These are phyloP conservation scores for Ephialtes manifestator DNA, from an alignment of 2,888 invertebrate species.

Conservation along the genomic window DNA sequence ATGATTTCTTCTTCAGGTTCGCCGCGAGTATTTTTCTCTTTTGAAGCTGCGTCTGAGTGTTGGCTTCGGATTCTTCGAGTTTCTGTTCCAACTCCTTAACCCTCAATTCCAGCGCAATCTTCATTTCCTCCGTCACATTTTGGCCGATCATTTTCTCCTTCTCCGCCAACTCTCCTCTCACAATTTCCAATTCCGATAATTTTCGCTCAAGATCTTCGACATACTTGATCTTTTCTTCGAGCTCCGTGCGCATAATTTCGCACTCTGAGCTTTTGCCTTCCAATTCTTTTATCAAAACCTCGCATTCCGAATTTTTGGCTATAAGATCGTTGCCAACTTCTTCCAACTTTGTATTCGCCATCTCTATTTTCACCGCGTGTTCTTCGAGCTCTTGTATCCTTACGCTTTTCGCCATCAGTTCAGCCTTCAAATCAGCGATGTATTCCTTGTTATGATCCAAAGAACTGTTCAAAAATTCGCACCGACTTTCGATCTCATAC, in stretches of 20 bases:
- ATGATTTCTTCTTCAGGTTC: conserved; percentile 91
- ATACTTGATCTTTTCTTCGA: conserved; percentile 86
- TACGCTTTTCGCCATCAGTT: conserved; percentile 85
- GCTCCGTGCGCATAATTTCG: conserved; percentile 84
- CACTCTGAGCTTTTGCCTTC: conserved; percentile 83
- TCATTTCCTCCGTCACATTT: conserved; percentile 80
- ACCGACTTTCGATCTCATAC: conserved; percentile 69
- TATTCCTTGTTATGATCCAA: conserved; percentile 75
- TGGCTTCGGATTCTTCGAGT: conserved; percentile 87
- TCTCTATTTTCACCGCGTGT: conserved; percentile 85
- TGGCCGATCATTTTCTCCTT: conserved; percentile 84
- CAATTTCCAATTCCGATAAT: conserved; percentile 83
- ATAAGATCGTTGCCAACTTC: conserved; percentile 85
- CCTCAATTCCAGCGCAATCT: conserved; percentile 81
- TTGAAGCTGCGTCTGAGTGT: conserved; percentile 91
- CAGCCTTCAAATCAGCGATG: conserved; percentile 75
- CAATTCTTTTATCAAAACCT: conserved; percentile 82
- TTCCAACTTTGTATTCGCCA: conserved; percentile 83
- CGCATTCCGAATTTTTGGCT: conserved; percentile 86
- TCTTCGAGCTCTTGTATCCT: conserved; percentile 86
- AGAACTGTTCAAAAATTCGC: conserved; percentile 72
- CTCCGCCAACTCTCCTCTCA: conserved; percentile 83
- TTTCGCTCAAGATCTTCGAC: conserved; percentile 86
- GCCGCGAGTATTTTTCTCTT: conserved; percentile 93
- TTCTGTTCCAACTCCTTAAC: conserved; percentile 85